phyloP scores from a whole-genome alignment of 2,888 invertebrate species.

The Muschampia plurimacula region DNA sequence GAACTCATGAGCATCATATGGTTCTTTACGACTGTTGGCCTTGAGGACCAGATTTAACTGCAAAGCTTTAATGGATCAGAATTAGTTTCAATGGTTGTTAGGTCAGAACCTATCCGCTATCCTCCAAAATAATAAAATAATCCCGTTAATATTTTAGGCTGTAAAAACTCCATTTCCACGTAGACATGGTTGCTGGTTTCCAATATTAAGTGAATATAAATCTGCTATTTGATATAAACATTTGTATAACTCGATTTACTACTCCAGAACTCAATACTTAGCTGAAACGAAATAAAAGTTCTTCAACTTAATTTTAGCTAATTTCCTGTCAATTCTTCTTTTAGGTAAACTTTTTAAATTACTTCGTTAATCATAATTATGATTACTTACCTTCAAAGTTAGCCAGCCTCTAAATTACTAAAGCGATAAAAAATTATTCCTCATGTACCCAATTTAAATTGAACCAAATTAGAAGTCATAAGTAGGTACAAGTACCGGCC shows the following conservation, averaged over 20 bases:
- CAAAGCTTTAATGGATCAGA: too few relatives aligned
- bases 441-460: neutral
- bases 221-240: neutral
- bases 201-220: neutral
- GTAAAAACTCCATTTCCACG: too few relatives aligned
- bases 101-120: too few relatives aligned
- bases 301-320: constrained; percentile 24
- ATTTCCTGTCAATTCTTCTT: constrained; percentile 38
- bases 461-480: neutral
- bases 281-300: constrained; percentile 14
- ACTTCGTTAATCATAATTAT: constrained; percentile 58
- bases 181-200: too few relatives aligned
- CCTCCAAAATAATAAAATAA: too few relatives aligned
- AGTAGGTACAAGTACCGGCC: neutral
- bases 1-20: too few relatives aligned
- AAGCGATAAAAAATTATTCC: constrained; percentile 11
- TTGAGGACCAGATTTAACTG: too few relatives aligned
- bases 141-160: too few relatives aligned
- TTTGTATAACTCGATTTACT: constrained; percentile 10
- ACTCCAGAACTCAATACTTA: neutral
- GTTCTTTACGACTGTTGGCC: too few relatives aligned
- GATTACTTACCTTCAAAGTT: constrained; percentile 55
- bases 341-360: constrained; percentile 52
- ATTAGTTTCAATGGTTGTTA: too few relatives aligned
- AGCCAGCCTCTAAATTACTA: constrained; percentile 51